phyloP scores from a whole-genome alignment of 2,797 vertebrate genomes.

The Melopsittacus undulatus region DNA sequence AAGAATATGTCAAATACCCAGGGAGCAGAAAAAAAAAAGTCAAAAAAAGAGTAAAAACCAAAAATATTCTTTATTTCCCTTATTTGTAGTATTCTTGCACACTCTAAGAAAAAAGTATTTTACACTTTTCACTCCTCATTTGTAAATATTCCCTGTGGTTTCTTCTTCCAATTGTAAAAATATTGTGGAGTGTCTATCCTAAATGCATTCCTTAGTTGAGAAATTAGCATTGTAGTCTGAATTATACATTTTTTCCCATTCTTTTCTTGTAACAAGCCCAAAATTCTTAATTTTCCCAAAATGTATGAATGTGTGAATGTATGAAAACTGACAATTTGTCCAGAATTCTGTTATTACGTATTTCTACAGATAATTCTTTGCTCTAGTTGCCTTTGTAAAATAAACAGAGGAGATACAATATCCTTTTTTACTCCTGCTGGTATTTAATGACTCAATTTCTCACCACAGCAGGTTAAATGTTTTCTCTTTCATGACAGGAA shows the following conservation, averaged over 20 bases:
- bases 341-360: neutral
- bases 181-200: neutral
- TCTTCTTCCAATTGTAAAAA: neutral
- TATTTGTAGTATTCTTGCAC: neutral
- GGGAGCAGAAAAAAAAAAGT: fast-evolving
- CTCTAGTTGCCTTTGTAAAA: neutral
- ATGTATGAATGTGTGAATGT: neutral
- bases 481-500: neutral
- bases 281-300: neutral
- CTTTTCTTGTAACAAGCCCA: neutral
- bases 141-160: neutral
- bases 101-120: neutral
- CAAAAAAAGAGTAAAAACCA: neutral
- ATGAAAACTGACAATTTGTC: neutral
- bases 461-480: neutral
- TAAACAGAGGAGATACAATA: neutral
- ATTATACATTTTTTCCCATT: neutral
- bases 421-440: neutral
- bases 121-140: neutral
- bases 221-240: neutral
- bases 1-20: neutral
- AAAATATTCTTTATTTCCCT: neutral
- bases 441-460: neutral
- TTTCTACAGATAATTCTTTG: neutral
- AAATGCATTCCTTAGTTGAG: neutral